phyloP scores from a whole-genome alignment of 2,888 invertebrate genomes.

The Dicranocentrus wangi region DNA sequence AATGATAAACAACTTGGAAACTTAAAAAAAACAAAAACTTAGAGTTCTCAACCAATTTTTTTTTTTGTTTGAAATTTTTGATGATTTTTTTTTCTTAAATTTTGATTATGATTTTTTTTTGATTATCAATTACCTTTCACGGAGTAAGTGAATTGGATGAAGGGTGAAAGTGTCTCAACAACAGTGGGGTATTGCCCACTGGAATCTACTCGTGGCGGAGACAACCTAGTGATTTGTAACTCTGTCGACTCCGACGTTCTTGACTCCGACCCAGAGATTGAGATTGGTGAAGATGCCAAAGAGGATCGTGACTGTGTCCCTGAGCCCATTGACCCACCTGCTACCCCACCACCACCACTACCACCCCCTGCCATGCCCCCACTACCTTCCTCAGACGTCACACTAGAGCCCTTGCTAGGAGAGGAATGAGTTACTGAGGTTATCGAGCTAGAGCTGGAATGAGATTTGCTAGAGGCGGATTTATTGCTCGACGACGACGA shows the following conservation, averaged over 20 bases:
- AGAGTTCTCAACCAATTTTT: too few species aligned
- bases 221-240: constrained; percentile 72
- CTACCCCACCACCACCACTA: too few species aligned
- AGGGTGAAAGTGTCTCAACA: constrained; percentile 72
- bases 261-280: constrained; percentile 72
- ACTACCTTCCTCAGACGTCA: constrained; percentile 65
- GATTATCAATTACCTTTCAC: constrained; percentile 72
- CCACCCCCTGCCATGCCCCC: constrained; percentile 56
- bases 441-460: constrained; percentile 62
- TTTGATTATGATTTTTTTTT: constrained; percentile 11
- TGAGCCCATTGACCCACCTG: constrained; percentile 59
- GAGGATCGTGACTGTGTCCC: constrained; percentile 71
- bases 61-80: too few species aligned
- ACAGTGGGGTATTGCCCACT: constrained; percentile 71
- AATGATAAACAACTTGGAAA: constrained; percentile 1
- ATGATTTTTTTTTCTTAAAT: too few species aligned
- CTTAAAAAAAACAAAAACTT: constrained; percentile 12
- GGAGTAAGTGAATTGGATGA: constrained; percentile 73
- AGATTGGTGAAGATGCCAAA: constrained; percentile 71
- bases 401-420: constrained; percentile 62
- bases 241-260: constrained; percentile 73
- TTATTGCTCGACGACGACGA: constrained; percentile 34
- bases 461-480: constrained; percentile 59
- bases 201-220: constrained; percentile 71
- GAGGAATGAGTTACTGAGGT: constrained; percentile 58